Evolutionary conservation across 2,888 invertebrate genomes (phyloP).

Genomic region (Anorthoa munda): DNA sequence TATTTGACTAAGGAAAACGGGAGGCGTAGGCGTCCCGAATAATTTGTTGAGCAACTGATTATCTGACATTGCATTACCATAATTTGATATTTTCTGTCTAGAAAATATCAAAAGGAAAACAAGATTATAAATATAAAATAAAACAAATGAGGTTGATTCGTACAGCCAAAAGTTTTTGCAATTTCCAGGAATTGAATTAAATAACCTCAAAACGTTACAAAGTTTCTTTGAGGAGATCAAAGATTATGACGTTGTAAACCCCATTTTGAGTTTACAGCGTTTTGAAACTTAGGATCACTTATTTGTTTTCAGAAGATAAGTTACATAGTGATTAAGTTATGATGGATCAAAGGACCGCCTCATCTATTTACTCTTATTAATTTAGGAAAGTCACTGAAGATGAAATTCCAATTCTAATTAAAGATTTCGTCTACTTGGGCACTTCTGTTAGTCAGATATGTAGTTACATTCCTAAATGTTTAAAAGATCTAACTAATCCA

Average conservation of each 20-base stretch:
- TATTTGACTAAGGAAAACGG: conserved; percentile 7
- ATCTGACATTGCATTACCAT: conserved; percentile 27
- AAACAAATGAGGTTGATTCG: conserved; percentile 38
- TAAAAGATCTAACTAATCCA: no score
- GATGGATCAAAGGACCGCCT: no score
- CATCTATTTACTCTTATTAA: no score
- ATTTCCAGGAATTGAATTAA: conserved; percentile 41
- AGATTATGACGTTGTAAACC: conserved; percentile 22
- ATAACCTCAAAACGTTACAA: conserved; percentile 37
- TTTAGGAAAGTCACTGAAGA: not conserved
- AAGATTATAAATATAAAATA: conserved; percentile 26
- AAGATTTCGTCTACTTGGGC: not conserved
- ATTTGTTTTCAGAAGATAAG: conserved; percentile 11
- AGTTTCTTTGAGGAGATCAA: conserved; percentile 16
- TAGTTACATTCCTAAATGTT: no score
- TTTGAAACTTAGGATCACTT: not conserved
- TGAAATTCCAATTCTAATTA: no score
- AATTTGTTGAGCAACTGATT: conserved; percentile 35
- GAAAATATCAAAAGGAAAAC: conserved; percentile 35
- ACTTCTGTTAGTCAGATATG: not conserved
- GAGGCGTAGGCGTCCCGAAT: conserved; percentile 16
- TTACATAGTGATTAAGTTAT: no score
- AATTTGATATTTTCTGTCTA: conserved; percentile 32
- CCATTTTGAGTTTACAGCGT: conserved; percentile 22
- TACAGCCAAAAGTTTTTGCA: conserved; percentile 29